Evolutionary conservation across 2,888 invertebrate genomes (phyloP), one percentile per base, ranked within the genome.

Genomic region (Acanthopleura granulata): DNA sequence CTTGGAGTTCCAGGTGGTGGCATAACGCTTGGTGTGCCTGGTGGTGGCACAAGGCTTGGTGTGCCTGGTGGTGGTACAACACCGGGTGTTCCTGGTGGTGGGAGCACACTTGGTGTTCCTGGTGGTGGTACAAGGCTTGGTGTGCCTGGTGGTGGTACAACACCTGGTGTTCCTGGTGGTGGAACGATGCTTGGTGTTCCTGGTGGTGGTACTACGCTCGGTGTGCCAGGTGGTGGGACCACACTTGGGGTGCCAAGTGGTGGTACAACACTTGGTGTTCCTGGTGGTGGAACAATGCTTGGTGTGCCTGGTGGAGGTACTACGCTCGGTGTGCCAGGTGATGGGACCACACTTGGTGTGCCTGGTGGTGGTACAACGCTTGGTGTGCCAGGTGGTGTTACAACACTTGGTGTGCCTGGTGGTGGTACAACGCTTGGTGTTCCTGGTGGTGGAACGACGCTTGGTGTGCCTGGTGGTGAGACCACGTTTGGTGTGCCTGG

Each of bases 261-360:
- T 57, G 57, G 57, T 57, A 57, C 12, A 57, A 57, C 57, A 57
- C 57, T 57, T 57, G 57, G 57, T 57, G 57, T 57, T 3, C 57
- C 57, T 57, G 57, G 22, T 57, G 57, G 22, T 57, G 57, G 57
- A 9, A 18, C 57, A 6, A 22, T 12, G 12, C 57, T 57, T 57
- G 57, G 57, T 57, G 22, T 22, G 22, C 57, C 57, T 57, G 57
- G 57, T 57, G 57, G 57, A 9, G 57, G 57, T 18, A 57, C 57
- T 9, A 57, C 6, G 57, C 57, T 57, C 12, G 57, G 57, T 57
- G 57, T 57, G 6, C 57, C 57, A 9, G 57, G 22, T 57, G 57
- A 12, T 57, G 57, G 57, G 3, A 18, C 57, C 3, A 22, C 18
- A 22, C 57, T 57, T 57, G 57, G 57, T 57, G 22, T 22, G 22